phyloP scores from a whole-genome alignment of 2,797 vertebrate species.

The Hypotaenidia okinawae region DNA sequence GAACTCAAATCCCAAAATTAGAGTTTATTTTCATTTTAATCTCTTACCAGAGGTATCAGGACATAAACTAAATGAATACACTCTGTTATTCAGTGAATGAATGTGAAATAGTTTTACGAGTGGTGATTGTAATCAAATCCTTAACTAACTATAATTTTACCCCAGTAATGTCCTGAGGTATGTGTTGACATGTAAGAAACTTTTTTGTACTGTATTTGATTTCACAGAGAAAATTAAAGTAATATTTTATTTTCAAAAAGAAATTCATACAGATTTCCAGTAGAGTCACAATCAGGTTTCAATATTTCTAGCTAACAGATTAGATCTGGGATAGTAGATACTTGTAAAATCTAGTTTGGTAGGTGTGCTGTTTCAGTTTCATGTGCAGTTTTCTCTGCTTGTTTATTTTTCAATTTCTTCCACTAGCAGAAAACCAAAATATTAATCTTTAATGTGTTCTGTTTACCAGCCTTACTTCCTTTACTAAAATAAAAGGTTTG shows the following conservation, averaged over 20 bases:
- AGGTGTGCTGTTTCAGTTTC: neutral
- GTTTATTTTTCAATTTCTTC: neutral
- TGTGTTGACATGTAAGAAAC: neutral
- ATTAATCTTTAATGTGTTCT: neutral
- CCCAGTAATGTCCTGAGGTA: neutral
- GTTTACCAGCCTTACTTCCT: neutral
- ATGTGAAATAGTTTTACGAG: neutral
- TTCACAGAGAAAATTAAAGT: neutral
- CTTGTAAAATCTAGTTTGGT: neutral
- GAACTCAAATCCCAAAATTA: neutral
- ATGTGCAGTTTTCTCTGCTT: neutral
- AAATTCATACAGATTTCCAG: neutral
- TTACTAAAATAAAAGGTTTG: neutral
- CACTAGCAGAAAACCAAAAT: neutral
- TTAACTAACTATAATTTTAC: neutral
- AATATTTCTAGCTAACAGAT: neutral
- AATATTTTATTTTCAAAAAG: neutral
- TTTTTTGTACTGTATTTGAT: neutral
- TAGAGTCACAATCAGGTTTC: neutral
- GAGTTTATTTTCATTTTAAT: neutral
- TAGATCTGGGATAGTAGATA: neutral
- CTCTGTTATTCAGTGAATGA: neutral
- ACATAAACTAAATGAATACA: neutral
- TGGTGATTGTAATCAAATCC: neutral
- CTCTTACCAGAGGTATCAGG: neutral